phyloP scores from a whole-genome alignment of 2,888 invertebrate genomes.

The Meiosimyza decipiens region DNA sequence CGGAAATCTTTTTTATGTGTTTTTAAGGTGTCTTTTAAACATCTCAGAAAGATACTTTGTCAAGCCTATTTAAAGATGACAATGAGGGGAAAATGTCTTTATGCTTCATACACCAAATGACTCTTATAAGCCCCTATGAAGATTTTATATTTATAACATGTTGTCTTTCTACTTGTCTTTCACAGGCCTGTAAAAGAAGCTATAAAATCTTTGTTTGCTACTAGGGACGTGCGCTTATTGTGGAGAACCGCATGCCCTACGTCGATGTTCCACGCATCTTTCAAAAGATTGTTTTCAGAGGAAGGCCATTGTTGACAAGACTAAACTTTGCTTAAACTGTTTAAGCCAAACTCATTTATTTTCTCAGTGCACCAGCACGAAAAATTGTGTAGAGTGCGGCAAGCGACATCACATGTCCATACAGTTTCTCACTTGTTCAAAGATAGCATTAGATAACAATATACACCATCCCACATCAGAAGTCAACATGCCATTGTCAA shows the following conservation, averaged over 20 bases:
- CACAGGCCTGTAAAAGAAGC: too few species aligned
- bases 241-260: not conserved
- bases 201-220: too few species aligned
- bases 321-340: conserved; percentile 8
- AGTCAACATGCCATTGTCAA: not conserved
- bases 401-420: not conserved
- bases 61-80: too few species aligned
- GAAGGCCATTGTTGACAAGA: not conserved
- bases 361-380: conserved; percentile 11
- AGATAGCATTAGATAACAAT: not conserved
- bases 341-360: conserved; percentile 24
- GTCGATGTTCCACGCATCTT: not conserved
- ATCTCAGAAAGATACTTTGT: too few species aligned
- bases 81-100: too few species aligned
- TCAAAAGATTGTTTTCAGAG: conserved; percentile 7
- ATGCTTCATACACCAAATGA: too few species aligned
- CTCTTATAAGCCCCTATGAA: too few species aligned
- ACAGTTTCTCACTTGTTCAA: not conserved
- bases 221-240: not conserved
- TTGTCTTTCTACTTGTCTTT: too few species aligned
- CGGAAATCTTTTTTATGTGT: too few species aligned
- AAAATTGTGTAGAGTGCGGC: conserved; percentile 7
- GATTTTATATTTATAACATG: too few species aligned
- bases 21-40: too few species aligned
- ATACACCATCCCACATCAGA: not conserved